Conservation (phyloP, 2,888 invertebrate genomes). For the Napeogenes inachia region DNA sequence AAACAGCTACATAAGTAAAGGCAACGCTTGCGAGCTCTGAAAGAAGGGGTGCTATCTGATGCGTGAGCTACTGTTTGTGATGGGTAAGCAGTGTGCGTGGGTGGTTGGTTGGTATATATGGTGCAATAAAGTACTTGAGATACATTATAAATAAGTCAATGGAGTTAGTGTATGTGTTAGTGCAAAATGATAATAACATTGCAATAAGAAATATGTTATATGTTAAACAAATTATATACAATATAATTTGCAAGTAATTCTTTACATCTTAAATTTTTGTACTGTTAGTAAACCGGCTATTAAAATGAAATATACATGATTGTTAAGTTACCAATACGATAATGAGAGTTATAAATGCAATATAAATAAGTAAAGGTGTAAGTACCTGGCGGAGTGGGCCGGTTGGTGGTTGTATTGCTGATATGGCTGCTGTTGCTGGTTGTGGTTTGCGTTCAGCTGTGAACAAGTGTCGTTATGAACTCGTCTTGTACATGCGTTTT, state of each 20-base stretch:
- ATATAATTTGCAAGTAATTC: too few relatives aligned
- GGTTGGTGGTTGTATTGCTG: conserved; percentile 68
- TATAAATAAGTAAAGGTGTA: conserved; percentile 16
- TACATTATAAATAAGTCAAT: neutral
- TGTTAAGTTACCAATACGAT: too few relatives aligned
- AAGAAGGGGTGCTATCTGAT: conserved; percentile 57
- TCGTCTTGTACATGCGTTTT: neutral
- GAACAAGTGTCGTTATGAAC: conserved; percentile 20
- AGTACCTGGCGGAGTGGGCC: conserved; percentile 60
- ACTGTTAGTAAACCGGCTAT: too few relatives aligned
- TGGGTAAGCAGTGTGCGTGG: conserved; percentile 20
- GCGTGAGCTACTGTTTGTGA: conserved; percentile 39
- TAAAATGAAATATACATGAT: too few relatives aligned
- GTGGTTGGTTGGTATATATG: neutral
- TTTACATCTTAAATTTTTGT: too few relatives aligned
- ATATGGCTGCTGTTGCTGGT: conserved; percentile 58
- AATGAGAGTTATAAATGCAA: conserved; percentile 7
- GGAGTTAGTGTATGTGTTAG: neutral
- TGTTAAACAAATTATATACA: too few relatives aligned
- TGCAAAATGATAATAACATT: neutral
- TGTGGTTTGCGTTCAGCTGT: conserved; percentile 66
- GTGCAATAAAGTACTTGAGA: neutral
- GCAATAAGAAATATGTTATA: too few relatives aligned
- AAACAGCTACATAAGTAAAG: conserved; percentile 73
- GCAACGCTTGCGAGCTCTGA: conserved; percentile 66